Conservation (phyloP, 2,797 vertebrate genomes). For the Gallirallus australis region DNA sequence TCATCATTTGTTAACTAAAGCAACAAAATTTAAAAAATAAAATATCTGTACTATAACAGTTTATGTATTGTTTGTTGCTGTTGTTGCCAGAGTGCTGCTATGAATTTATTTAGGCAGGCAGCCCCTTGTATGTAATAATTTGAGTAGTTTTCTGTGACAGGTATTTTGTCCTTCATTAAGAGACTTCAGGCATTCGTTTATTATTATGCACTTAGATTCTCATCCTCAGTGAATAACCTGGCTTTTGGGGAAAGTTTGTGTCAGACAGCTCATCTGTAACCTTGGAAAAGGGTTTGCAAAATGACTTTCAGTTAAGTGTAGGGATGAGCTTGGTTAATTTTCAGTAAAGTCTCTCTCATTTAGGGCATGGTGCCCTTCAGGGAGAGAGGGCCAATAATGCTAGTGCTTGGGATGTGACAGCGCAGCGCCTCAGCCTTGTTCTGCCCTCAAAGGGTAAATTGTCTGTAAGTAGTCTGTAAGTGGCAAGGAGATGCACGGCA, state of each 20-base stretch:
- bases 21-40: neutral
- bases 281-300: neutral
- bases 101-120: neutral
- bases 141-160: neutral
- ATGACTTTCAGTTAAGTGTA: neutral
- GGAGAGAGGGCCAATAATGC: neutral
- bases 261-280: neutral
- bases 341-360: neutral
- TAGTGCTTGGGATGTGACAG: neutral
- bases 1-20: neutral
- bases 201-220: neutral
- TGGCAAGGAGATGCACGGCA: neutral
- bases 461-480: neutral
- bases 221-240: neutral
- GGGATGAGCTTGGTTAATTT: neutral
- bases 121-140: neutral
- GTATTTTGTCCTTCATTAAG: neutral
- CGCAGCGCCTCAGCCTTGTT: rapidly evolving
- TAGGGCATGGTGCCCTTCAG: neutral
- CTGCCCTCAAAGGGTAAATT: neutral
- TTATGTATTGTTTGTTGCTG: neutral
- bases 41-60: neutral
- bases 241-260: neutral
- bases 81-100: neutral
- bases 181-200: neutral